These are phyloP conservation scores for Acromyrmex charruanus DNA, from an alignment of 1,140 invertebrate species.

Conservation along the genomic window DNA sequence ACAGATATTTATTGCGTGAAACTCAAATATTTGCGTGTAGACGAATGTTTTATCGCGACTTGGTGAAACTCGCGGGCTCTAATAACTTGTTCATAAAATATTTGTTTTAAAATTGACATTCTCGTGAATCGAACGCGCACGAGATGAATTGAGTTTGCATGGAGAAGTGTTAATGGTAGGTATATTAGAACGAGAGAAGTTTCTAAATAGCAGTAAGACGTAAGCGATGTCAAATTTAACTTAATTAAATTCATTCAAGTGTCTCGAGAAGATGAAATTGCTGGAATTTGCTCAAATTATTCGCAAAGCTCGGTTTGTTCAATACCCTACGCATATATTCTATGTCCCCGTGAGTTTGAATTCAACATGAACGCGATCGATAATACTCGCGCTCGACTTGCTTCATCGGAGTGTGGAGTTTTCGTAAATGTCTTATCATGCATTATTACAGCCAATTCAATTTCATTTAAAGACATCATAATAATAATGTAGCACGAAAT, in stretches of 20 bases:
- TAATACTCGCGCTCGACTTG: conserved; percentile 18
- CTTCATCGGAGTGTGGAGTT: background rate
- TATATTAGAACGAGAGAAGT: background rate
- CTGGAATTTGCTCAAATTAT: conserved; percentile 38
- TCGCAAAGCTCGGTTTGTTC: background rate
- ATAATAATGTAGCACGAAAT: background rate
- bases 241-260: conserved; percentile 37
- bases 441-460: conserved; percentile 28
- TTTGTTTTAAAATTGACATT: conserved; percentile 45
- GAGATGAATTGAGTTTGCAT: background rate
- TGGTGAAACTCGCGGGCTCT: conserved; percentile 8
- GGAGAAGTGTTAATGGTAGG: background rate
- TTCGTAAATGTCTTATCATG: conserved; percentile 17
- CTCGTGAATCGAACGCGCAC: background rate
- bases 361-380: conserved; percentile 24
- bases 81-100: conserved; percentile 46
- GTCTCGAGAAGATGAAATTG: conserved; percentile 31
- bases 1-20: conserved; percentile 50
- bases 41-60: conserved; percentile 38
- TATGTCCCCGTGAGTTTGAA: conserved; percentile 2
- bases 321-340: conserved; percentile 18
- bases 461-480: background rate
- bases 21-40: conserved; percentile 46
- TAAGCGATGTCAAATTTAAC: conserved; percentile 23
- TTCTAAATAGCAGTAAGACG: conserved; percentile 31